Conservation (phyloP, 2,797 vertebrate genomes). For the Hypotaenidia philippensis region DNA sequence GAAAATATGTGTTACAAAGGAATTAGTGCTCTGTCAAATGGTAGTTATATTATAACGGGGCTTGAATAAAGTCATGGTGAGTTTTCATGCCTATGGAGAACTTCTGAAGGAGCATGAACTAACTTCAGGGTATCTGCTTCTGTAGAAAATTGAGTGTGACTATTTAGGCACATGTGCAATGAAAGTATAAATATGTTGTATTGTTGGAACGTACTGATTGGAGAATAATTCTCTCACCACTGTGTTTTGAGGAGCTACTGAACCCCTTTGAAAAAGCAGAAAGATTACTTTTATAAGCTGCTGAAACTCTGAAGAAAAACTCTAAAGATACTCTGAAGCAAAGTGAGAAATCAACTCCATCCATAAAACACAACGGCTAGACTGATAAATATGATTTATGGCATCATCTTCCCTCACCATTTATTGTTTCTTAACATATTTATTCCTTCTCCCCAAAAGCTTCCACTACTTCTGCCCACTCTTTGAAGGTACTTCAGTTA, state of each 20-base stretch:
- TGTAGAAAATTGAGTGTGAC: not conserved
- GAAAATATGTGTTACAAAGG: not conserved
- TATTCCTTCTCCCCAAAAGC: not conserved
- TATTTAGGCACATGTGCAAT: not conserved
- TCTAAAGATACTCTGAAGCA: not conserved
- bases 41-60: not conserved
- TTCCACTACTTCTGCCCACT: fast-evolving
- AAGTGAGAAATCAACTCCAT: not conserved
- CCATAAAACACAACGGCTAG: not conserved
- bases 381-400: not conserved
- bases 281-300: not conserved
- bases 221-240: not conserved
- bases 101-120: not conserved
- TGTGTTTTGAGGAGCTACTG: not conserved
- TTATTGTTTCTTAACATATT: not conserved
- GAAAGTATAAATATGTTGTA: not conserved
- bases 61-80: not conserved
- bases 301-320: not conserved
- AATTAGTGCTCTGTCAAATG: not conserved
- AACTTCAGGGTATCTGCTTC: not conserved
- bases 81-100: not conserved
- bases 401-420: not conserved
- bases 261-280: not conserved
- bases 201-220: not conserved
- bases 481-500: not conserved